phyloP scores from a whole-genome alignment of 2,797 vertebrate species.

The Enteromius viviparus region DNA sequence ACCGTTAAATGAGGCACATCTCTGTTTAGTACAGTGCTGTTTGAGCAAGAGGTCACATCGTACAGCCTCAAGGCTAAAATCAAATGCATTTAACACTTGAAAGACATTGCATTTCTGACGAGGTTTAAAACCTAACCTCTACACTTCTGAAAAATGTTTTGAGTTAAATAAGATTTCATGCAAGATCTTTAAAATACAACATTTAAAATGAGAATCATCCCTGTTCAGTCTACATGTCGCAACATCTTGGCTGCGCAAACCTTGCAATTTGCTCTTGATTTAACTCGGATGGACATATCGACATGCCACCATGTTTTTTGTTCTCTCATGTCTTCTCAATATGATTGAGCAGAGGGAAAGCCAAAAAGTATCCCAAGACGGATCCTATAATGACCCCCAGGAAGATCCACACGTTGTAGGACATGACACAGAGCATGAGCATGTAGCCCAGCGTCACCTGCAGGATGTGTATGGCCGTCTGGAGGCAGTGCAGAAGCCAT shows the following conservation, averaged over 20 bases:
- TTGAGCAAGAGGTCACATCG: conserved; percentile 10
- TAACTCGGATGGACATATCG: background rate
- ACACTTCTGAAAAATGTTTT: background rate
- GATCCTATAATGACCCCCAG: conserved; percentile 86
- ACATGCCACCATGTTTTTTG: background rate
- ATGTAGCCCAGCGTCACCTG: conserved; percentile 92
- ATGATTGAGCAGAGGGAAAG: conserved; percentile 81
- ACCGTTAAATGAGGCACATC: background rate
- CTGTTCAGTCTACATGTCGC: background rate
- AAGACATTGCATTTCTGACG: background rate
- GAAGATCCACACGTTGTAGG: conserved; percentile 96
- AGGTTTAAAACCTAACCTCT: background rate
- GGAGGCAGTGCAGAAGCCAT: conserved; percentile 78
- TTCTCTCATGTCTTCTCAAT: conserved; percentile 35
- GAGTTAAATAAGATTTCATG: background rate
- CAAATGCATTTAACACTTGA: background rate
- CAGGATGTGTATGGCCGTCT: conserved; percentile 84
- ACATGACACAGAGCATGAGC: conserved; percentile 96
- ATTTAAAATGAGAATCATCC: background rate
- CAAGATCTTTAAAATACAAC: conserved; percentile 7
- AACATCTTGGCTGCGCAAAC: background rate
- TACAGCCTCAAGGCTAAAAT: background rate
- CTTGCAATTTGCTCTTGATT: background rate
- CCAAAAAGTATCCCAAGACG: conserved; percentile 85
- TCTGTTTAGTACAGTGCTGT: background rate